Evolutionary conservation across 2,113 vertebrate species (phyloP), one percentile per base, ranked within the genome.

Genomic region (Mola mola): DNA sequence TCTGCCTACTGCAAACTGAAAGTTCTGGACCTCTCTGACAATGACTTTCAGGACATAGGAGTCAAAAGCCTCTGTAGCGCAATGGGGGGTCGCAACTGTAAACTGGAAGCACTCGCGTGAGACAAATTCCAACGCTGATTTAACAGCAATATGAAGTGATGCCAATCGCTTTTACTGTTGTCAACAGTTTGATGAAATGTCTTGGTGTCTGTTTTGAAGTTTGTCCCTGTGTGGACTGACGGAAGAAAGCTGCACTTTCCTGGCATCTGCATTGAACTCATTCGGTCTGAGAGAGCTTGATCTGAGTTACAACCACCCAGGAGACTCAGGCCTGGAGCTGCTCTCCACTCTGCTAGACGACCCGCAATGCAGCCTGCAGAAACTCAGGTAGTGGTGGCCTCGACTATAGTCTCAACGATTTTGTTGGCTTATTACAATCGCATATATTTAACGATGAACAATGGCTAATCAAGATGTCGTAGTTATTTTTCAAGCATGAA

Each of bases 301-400:
- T 66, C 59, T 89, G 75, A 87, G 82, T 74, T 81, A 73, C 69
- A 89, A 89, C 63, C 74, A 89, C 38, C 84, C 76, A 1, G 84
- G 82, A 38, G 16, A 41, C 34, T 66, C 29, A 2, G 86, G 85
- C 5, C 33, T 79, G 66, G 33, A 51, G 63, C 69, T 76, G 55
- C 76, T 87, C 43, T 59, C 34, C 0, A 47, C 72, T 10, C 68
- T 89, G 61, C 13, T 13, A 2, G 50, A 75, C 0, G 84, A 88
- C 28, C 78, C 85, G n/a, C 65, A 25, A 4, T 88, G 82, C 72
- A 75, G 46, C 20, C 82, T 89, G 57, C 26, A 58, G 49, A 50
- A 62, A 46, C 63, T 87, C 67, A 78, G 88, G 86, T 87, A 70
- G 5, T 1, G 9, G 42, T 11, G 13, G 4, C 40, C 24, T n/a